These are phyloP conservation scores for Erethizon dorsatum DNA, from an alignment of 2,797 vertebrate species.

Conservation along the genomic window DNA sequence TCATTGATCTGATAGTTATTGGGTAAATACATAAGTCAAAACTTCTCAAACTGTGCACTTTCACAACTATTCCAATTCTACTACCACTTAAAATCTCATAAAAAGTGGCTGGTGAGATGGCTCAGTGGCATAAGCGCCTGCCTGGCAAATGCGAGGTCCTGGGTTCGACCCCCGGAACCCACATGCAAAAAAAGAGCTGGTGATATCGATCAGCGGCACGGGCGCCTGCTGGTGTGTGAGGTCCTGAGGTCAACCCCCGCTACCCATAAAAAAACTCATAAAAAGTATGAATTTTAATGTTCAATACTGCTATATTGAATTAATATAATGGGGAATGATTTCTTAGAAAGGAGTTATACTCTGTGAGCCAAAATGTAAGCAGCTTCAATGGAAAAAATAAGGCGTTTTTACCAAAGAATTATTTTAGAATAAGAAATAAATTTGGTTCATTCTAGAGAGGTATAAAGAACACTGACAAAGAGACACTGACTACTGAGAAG, in stretches of 20 bases:
- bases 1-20: not conserved
- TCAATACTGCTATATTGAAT: not conserved
- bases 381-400: not conserved
- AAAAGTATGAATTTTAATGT: not conserved
- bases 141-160: too few species aligned
- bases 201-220: too few species aligned
- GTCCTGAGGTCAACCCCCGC: too few species aligned
- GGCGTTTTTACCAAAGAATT: not conserved
- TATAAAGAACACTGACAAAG: not conserved
- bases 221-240: too few species aligned
- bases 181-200: too few species aligned
- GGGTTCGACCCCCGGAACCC: too few species aligned
- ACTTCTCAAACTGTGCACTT: not conserved
- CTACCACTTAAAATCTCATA: not conserved
- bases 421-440: not conserved
- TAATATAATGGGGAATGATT: not conserved
- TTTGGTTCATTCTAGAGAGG: not conserved
- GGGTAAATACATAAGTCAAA: not conserved
- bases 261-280: not conserved
- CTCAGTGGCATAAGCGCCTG: too few species aligned
- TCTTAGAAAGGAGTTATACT: not conserved
- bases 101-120: too few species aligned
- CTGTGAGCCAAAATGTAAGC: not conserved
- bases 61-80: not conserved
- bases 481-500: not conserved